Conservation (phyloP, 1,140 invertebrate genomes). For the Plodia interpunctella region DNA sequence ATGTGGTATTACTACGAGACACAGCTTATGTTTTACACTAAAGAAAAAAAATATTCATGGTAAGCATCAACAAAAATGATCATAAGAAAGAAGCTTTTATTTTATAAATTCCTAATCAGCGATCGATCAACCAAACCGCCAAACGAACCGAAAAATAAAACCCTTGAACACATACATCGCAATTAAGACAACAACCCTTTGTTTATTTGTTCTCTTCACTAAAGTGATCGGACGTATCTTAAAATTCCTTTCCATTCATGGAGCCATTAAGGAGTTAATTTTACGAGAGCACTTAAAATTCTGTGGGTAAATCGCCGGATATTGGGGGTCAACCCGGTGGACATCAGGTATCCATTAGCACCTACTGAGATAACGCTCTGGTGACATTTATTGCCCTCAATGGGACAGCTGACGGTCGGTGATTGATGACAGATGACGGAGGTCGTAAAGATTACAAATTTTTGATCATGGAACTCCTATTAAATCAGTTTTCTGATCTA, state of each 20-base stretch:
- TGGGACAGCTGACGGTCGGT: slow-evolving; percentile 30
- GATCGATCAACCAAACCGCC: too few species aligned
- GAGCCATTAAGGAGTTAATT: slow-evolving; percentile 59
- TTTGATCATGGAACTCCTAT: neutral
- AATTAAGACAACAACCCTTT: slow-evolving; percentile 15
- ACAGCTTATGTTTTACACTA: too few species aligned
- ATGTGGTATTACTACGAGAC: neutral
- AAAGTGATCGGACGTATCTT: slow-evolving; percentile 23
- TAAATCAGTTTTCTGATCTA: neutral
- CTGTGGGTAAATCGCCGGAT: slow-evolving; percentile 56
- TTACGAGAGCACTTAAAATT: slow-evolving; percentile 71
- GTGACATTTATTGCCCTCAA: slow-evolving; percentile 31
- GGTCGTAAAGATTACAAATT: neutral
- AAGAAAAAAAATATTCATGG: too few species aligned
- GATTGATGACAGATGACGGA: slow-evolving; percentile 3
- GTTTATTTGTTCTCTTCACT: too few species aligned
- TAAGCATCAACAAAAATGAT: too few species aligned
- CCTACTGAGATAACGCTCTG: slow-evolving; percentile 39
- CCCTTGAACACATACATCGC: slow-evolving; percentile 14
- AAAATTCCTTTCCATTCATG: slow-evolving; percentile 52
- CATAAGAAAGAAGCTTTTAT: too few species aligned
- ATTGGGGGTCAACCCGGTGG: slow-evolving; percentile 51
- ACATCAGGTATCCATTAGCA: slow-evolving; percentile 47
- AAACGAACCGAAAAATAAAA: neutral
- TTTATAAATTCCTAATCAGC: too few species aligned